Base-by-base conservation (phyloP, 2,113 vertebrate genomes). In the Sinocyclocheilus rhinocerous region DNA sequence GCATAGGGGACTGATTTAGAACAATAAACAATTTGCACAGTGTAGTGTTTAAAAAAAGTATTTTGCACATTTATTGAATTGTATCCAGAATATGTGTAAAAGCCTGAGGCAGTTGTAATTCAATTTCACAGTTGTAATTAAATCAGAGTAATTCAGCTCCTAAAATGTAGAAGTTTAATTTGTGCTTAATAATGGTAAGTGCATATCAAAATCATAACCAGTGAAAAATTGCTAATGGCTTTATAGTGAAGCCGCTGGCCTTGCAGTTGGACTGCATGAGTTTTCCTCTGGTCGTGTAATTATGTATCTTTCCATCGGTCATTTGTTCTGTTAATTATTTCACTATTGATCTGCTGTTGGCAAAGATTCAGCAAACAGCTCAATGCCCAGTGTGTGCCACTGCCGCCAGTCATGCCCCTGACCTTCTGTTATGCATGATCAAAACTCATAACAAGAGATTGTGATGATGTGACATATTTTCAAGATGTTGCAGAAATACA, bases 251-350 rank as follows among this genome's bases (percentile, higher is more conserved):
- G 69, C 0, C 29, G 24, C 26, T 69, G 84, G 24, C 18, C 15
- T 42, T 42, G 78, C n/a, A 50, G 63, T 15, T 10, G 61, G 6
- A 29, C 57, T 3, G 22, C 72, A 78, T 50, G 63, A 80, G 87
- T 88, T 91, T 81, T 69, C 80, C 86, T 84, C 81, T 78, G 83
- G 73, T 85, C 86, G 36, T 93, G 91, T 92, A 94, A 93, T 93
- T 90, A 92, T 85, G 83, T 87, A 88, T 88, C 83, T 92, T 92
- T 92, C 90, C 90, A 93, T 93, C 18, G 92, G 90, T 86, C 85
- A 55, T 20, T 29, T 75, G 61, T 75, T 42, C 55, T 88, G 89
- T 91, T 95, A 94, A 95, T 95, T 94, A 95, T 94, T 92, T 93
- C 84, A 63, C 48, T 82, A 95, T 95, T 89, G 94, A 95, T 93